Conservation (phyloP, 2,113 vertebrate species). For the Lycocorax pyrrhopterus region DNA sequence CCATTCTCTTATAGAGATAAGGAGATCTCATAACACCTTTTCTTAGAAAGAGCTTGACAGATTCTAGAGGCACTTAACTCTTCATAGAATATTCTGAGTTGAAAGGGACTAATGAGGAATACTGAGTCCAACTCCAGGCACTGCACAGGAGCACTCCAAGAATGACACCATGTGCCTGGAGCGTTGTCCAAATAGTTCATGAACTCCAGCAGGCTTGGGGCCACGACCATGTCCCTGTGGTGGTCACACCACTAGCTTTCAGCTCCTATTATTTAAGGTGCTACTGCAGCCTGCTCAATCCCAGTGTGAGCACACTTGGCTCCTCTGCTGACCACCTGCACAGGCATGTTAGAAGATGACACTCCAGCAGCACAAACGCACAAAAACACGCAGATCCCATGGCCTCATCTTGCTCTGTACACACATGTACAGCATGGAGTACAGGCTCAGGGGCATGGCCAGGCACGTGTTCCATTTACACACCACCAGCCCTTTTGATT, state of each 20-base stretch:
- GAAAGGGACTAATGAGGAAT: background rate
- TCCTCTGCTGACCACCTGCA: background rate
- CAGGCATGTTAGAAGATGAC: background rate
- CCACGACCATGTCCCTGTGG: background rate
- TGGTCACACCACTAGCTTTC: background rate
- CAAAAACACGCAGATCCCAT: rapidly evolving
- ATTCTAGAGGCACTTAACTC: background rate
- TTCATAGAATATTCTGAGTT: background rate
- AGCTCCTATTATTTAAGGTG: background rate
- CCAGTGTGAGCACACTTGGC: rapidly evolving
- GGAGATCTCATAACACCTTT: background rate
- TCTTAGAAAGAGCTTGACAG: background rate
- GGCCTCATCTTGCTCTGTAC: background rate
- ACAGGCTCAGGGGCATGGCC: background rate
- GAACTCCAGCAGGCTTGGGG: background rate
- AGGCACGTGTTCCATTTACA: background rate
- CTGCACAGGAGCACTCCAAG: background rate
- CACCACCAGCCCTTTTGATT: background rate
- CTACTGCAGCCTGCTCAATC: background rate
- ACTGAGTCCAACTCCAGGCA: background rate
- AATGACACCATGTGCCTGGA: background rate
- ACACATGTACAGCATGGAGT: rapidly evolving
- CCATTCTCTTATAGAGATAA: background rate
- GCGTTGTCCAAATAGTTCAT: background rate
- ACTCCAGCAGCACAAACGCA: background rate